Conservation (phyloP, 2,113 vertebrate genomes). For the Eolophus roseicapilla region DNA sequence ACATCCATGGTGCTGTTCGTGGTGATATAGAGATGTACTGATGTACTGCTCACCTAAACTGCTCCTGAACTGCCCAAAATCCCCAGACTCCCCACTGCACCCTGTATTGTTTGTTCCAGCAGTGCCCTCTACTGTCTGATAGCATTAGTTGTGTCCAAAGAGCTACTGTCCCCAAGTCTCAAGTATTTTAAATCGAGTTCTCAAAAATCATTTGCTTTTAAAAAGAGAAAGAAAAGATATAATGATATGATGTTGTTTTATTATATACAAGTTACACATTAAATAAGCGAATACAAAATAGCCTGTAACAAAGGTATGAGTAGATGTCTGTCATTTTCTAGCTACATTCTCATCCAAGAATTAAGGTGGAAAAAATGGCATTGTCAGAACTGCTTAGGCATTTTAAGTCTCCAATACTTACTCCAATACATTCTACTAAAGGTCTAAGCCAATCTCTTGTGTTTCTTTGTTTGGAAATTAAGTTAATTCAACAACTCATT, state of each 20-base stretch:
- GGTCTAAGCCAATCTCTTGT: background rate
- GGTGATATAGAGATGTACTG: rapidly evolving
- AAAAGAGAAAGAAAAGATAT: background rate
- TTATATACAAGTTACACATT: background rate
- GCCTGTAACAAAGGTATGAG: rapidly evolving
- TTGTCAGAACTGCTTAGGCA: background rate
- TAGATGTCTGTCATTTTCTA: background rate
- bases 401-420: background rate
- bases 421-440: background rate
- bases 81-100: rapidly evolving
- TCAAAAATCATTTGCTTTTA: background rate
- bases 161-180: too few species aligned
- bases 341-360: background rate
- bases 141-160: rapidly evolving
- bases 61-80: background rate
- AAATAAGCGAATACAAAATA: background rate
- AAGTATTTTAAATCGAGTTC: background rate
- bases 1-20: rapidly evolving
- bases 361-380: background rate
- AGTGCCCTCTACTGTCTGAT: slow-evolving; percentile 64
- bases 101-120: background rate
- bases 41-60: background rate
- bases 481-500: background rate
- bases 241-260: rapidly evolving
- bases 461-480: background rate